Percentiles rank a stretch among this genome's conserved stretches.
Conservation (phyloP, 2,113 vertebrate genomes). For the Leucosticte australis region DNA sequence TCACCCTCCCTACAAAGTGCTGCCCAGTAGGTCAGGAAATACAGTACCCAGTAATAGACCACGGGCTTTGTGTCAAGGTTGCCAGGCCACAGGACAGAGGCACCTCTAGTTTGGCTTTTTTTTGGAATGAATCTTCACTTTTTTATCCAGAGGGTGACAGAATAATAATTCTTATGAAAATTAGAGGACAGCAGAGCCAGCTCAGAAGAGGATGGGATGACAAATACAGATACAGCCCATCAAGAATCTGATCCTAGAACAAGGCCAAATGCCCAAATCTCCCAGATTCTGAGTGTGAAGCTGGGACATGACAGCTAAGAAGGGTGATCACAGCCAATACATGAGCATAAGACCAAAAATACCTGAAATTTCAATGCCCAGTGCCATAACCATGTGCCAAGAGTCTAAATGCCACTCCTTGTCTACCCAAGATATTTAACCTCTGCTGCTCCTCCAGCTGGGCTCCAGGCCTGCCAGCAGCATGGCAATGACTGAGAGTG, state of each 20-base stretch:
- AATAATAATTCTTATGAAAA: neutral
- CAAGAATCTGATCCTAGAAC: neutral
- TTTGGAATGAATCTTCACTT: neutral
- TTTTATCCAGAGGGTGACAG: neutral
- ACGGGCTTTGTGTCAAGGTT: fast-evolving
- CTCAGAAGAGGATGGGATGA: neutral
- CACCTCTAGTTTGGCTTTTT: neutral
- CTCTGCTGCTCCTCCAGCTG: neutral
- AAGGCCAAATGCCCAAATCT: neutral
- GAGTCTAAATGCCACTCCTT: fast-evolving
- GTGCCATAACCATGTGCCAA: neutral
- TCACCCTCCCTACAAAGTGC: neutral
- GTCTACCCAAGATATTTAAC: neutral
- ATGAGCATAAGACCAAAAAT: neutral
- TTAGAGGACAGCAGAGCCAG: neutral
- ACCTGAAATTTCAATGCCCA: neutral
- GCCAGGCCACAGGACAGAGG: neutral
- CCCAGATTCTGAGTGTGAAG: neutral
- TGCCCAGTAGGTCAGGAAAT: neutral
- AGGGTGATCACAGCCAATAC: neutral
- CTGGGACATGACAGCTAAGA: neutral
- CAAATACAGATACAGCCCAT: neutral
- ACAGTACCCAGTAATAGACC: neutral
- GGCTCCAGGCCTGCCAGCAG: neutral
- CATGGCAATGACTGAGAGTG: neutral